A percentile compares a stretch with the other conserved stretches of the same genome.
Evolutionary conservation across 2,113 vertebrate genomes (phyloP).

Genomic region (Alligator sinensis): DNA sequence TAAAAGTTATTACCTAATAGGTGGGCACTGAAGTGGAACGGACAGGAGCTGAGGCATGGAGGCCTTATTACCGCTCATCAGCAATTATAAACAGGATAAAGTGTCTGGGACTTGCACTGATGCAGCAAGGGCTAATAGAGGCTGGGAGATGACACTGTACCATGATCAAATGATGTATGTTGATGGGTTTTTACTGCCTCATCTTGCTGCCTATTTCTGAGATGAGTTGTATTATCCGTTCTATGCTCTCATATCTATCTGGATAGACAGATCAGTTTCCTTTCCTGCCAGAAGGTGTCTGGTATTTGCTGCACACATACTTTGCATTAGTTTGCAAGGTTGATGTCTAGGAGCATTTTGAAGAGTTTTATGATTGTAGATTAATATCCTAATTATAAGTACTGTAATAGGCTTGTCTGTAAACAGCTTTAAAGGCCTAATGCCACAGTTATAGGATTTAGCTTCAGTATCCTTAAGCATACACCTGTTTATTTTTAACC

Average conservation of each 20-base stretch:
- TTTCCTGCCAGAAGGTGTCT: conserved; percentile 44
- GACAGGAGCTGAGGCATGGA: conserved; percentile 77
- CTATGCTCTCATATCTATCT: conserved; percentile 49
- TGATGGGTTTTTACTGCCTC: conserved; percentile 78
- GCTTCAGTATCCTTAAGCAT: not conserved
- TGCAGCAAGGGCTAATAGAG: conserved; percentile 71
- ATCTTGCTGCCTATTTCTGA: conserved; percentile 73
- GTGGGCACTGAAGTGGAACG: conserved; percentile 77
- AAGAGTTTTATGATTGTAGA: conserved; percentile 40
- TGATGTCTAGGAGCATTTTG: conserved; percentile 11
- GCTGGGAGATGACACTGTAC: conserved; percentile 61
- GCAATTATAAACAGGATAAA: conserved; percentile 85
- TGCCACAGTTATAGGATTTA: not conserved
- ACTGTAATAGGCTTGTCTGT: not conserved
- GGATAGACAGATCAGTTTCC: conserved; percentile 50
- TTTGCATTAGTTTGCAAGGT: conserved; percentile 4
- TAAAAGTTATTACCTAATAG: conserved; percentile 87
- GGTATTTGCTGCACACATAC: not conserved
- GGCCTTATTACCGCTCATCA: conserved; percentile 84
- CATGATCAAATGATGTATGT: conserved; percentile 74
- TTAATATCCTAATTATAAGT: conserved; percentile 53
- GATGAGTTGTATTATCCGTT: conserved; percentile 72
- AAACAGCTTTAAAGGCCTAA: not conserved
- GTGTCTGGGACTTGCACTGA: conserved; percentile 74
- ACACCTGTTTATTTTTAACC: not conserved